Base-by-base conservation (phyloP, 64 coral and sea anemone species). In the Astreopora myriophthalma region DNA sequence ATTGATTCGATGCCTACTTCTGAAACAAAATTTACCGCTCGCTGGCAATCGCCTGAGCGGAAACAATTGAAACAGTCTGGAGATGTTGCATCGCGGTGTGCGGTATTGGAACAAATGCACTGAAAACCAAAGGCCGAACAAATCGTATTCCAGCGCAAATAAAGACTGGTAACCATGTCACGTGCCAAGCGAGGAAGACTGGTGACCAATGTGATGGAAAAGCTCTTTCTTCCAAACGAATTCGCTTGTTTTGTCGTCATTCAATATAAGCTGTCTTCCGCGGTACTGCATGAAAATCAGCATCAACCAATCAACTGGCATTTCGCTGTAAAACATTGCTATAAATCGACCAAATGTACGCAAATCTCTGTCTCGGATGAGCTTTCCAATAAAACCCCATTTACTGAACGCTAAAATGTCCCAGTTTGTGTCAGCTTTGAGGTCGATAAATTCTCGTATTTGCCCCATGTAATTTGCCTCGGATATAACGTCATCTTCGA, bases 371-470 rank as follows among this genome's bases (percentile, higher is more conserved):
- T 82, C 89, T 63, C 44, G 69, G 17, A 97, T 75, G 1, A 97
- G 68, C 33, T 94, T 97, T 9, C 95, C 95, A 57, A 97, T 97
- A 75, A 97, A 97, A 10, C 95, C 95, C 92, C 87, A 97, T 0
- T 0, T 14, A 22, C 75, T 85, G 28, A 76, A 89, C 12, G 61
- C 44, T 37, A 97, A 34, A 24, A 83, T 29, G 19, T 70, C 74
- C 92, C 91, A 97, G 0, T 74, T 34, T 4, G n/a, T 12, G 20
- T 51, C 65, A 24, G 61, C 34, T 61, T 69, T 79, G 30, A 30
- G 57, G 39, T 80, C 48, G 19, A 97, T 87, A 36, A 89, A 93
- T 26, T 66, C 12, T 16, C 85, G 85, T 68, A 97, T 86, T 20
- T 88, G 88, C 48, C 37, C 34, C 34, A 93, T 74, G 46, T 87